Percentiles rank a stretch among this genome's conserved stretches.
These are phyloP conservation scores for Hippopotamyrus pictus DNA, from an alignment of 2,797 vertebrate species.

Conservation along the genomic window DNA sequence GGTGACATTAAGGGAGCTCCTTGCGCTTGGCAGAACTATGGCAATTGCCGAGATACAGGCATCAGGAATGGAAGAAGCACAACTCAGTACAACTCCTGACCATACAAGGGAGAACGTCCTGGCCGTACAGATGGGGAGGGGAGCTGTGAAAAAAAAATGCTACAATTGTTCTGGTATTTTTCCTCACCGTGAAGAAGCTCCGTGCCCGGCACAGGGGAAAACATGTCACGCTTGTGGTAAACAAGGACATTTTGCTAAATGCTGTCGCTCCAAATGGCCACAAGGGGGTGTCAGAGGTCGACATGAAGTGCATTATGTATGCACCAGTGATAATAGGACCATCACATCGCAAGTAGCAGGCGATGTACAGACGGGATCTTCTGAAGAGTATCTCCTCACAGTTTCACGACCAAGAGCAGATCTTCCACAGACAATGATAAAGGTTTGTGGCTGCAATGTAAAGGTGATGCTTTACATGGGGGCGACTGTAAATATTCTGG, in stretches of 20 bases:
- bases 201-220: neutral
- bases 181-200: neutral
- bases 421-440: neutral
- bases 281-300: neutral
- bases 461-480: too few relatives aligned
- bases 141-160: neutral
- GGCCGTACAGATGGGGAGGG: neutral
- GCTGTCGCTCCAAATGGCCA: neutral
- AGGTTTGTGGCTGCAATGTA: neutral
- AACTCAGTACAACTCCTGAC: neutral
- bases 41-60: neutral
- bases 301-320: neutral
- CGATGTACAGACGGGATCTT: neutral
- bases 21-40: neutral
- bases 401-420: neutral
- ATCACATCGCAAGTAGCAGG: neutral
- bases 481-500: too few relatives aligned
- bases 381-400: neutral
- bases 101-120: neutral
- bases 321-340: neutral
- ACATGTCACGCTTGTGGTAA: too few relatives aligned
- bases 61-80: neutral
- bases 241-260: neutral
- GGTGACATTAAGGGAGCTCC: neutral
- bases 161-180: neutral